Evolutionary conservation across 2,888 invertebrate species (phyloP), one percentile per base, ranked within the genome.

Genomic region (Eupithecia inturbata): DNA sequence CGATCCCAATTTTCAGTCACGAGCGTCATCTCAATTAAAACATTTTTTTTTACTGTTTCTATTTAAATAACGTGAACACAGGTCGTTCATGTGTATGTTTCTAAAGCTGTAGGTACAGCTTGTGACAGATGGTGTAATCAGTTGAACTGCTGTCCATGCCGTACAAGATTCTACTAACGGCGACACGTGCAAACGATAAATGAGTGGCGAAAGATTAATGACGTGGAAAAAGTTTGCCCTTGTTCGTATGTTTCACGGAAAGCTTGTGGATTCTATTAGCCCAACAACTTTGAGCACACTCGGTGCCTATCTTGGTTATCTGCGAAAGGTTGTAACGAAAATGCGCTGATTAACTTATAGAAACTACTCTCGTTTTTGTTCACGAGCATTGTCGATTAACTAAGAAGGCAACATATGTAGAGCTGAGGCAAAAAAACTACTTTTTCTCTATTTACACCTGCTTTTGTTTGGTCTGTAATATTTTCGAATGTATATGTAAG

Each of bases 141-240:
- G 81, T 81, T 81, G 77, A 77, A 80, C 80, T 80, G 80, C 81
- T 83, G 84, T 57, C 57, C 63, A 19, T 9, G 85, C 86, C 83
- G 80, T 83, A 82, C 80, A 84, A 82, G 82, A 84, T 87, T 81
- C 82, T 85, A 82, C 81, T 83, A 86, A 84, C 82, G 79, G 83
- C 82, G 84, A 87, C 87, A 87, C 84, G 86, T 87, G 86, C 84
- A 82, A 82, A 82, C 85, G 85, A 88, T 87, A 86, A 88, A 87
- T 87, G 85, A 89, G 85, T 82, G 81, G 83, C 79, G 81, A 84
- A 86, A 88, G 86, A 89, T 90, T 89, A 90, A 89, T 89, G 89
- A 87, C 79, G 80, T 81, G 82, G 85, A 88, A 89, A 87, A 87
- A 86, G 80, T 87, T 86, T 77, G 81, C 79, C 79, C 80, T 81